These are phyloP conservation scores for Zosterops hypoxanthus DNA, from an alignment of 2,113 vertebrate species.

Conservation along the genomic window DNA sequence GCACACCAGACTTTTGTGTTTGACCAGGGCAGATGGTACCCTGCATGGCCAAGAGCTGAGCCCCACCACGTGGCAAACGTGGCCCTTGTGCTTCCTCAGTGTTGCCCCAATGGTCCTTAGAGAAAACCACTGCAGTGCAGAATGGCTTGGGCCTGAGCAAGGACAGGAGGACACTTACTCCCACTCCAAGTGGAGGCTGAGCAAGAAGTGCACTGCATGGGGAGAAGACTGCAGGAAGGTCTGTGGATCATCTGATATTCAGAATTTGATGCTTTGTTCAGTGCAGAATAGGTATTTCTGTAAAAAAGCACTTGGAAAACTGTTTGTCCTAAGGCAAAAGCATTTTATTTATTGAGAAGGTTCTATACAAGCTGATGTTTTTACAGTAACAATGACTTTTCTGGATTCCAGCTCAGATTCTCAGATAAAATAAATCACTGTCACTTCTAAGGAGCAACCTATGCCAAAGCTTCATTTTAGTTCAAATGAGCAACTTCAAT, in stretches of 20 bases:
- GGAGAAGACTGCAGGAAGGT: neutral
- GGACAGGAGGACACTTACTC: neutral
- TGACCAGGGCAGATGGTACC: neutral
- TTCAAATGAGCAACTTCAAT: neutral
- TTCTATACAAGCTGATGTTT: neutral
- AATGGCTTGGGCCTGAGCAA: neutral
- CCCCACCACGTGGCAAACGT: neutral
- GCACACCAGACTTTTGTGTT: neutral
- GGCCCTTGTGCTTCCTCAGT: accelerated
- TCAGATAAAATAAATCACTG: neutral
- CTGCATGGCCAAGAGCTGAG: neutral
- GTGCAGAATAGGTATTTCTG: neutral
- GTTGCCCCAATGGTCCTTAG: neutral
- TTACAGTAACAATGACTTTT: neutral
- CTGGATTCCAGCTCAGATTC: neutral
- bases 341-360: neutral
- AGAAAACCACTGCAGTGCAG: neutral
- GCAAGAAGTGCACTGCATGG: neutral
- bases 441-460: neutral
- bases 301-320: neutral
- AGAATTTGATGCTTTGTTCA: neutral
- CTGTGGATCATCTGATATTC: neutral
- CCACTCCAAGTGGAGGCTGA: neutral
- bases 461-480: neutral
- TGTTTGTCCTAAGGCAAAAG: neutral